These are phyloP conservation scores for Chaetops frenatus DNA, from an alignment of 2,113 vertebrate species.

Conservation along the genomic window DNA sequence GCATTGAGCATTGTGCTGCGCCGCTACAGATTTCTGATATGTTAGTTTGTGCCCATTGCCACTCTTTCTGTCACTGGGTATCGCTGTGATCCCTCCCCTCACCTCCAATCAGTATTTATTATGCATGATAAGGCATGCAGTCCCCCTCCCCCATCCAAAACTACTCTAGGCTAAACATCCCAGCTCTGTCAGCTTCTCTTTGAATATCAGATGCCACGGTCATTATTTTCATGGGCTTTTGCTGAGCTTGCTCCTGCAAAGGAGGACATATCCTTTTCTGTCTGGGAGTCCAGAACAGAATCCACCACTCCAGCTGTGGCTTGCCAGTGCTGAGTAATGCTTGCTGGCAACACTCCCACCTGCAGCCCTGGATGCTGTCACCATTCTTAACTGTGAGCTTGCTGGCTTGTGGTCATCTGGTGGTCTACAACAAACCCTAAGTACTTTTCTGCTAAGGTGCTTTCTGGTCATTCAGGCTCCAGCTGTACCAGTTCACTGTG, in stretches of 20 bases:
- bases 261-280: not conserved
- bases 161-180: not conserved
- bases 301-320: not conserved
- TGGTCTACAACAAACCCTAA: not conserved
- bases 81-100: not conserved
- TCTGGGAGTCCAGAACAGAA: not conserved
- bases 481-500: not conserved
- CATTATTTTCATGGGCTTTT: not conserved
- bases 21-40: not conserved
- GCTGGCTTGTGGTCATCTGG: not conserved
- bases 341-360: not conserved
- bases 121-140: not conserved
- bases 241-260: not conserved
- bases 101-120: not conserved
- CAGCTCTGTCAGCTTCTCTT: not conserved
- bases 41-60: not conserved
- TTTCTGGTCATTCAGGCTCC: not conserved
- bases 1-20: no score
- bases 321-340: slow-evolving; percentile 10
- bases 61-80: not conserved
- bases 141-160: fast-evolving
- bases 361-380: not conserved
- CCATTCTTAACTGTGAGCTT: not conserved
- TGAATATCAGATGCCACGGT: not conserved
- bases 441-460: not conserved